Percentiles rank a stretch among this genome's conserved stretches.
Conservation (phyloP, 2,113 vertebrate genomes). For the Pluvianellus socialis region DNA sequence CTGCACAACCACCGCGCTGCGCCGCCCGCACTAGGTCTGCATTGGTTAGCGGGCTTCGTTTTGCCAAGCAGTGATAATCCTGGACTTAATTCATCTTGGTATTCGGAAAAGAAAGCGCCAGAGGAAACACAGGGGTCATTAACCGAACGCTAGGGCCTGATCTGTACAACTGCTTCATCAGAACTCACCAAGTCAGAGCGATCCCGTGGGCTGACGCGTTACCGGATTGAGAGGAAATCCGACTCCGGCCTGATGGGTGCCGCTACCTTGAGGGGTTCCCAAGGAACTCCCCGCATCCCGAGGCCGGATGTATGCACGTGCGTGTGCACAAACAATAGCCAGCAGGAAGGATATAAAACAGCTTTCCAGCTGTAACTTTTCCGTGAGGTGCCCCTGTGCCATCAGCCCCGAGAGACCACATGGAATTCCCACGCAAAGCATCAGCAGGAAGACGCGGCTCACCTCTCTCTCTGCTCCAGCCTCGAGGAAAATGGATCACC, state of each 20-base stretch:
- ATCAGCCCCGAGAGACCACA: rapidly evolving
- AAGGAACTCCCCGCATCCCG: background rate
- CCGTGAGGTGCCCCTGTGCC: background rate
- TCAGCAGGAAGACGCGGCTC: background rate
- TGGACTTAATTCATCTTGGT: background rate
- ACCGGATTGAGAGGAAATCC: background rate
- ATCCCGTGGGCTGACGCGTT: rapidly evolving
- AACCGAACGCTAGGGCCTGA: background rate
- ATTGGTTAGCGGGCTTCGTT: too few relatives aligned
- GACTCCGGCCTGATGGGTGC: rapidly evolving
- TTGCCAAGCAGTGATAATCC: background rate
- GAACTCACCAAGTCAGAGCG: background rate
- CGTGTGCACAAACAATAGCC: background rate
- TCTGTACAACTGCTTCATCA: background rate
- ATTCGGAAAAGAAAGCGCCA: background rate
- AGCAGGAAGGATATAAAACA: background rate
- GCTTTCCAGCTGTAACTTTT: background rate
- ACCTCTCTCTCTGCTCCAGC: background rate
- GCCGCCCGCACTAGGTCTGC: background rate
- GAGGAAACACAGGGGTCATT: background rate
- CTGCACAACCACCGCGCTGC: rapidly evolving
- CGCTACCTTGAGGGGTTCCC: too few relatives aligned
- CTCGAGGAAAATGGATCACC: background rate
- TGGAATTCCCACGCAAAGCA: background rate
- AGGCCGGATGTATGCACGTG: too few relatives aligned